These are phyloP conservation scores for Melanotaenia nigrans DNA, from an alignment of 2,797 vertebrate genomes.

Conservation along the genomic window DNA sequence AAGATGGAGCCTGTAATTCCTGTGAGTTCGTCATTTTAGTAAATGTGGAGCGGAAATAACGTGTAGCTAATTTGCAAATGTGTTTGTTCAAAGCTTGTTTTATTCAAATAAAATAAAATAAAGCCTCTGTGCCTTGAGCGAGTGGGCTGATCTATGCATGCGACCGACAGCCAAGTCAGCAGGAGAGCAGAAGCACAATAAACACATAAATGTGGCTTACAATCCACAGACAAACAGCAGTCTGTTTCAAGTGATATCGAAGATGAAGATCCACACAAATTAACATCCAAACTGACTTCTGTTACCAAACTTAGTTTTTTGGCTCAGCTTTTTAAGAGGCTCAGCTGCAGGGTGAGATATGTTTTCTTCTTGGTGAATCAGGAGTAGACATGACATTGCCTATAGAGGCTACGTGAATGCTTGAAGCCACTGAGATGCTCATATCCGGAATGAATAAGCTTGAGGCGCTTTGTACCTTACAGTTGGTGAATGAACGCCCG, in stretches of 20 bases:
- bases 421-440: no score
- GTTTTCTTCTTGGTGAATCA: not conserved
- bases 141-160: not conserved
- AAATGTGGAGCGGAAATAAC: not conserved
- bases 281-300: not conserved
- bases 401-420: not conserved
- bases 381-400: not conserved
- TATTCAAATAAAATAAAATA: not conserved
- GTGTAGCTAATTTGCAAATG: not conserved
- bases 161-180: slow-evolving; percentile 23
- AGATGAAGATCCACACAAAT: slow-evolving; percentile 2
- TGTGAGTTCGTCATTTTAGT: not conserved
- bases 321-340: not conserved
- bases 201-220: slow-evolving; percentile 6
- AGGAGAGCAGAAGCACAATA: slow-evolving; percentile 13
- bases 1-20: not conserved
- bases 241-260: not conserved
- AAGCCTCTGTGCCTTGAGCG: slow-evolving; percentile 6
- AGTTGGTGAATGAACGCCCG: no score
- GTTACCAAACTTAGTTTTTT: not conserved
- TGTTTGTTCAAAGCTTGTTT: not conserved
- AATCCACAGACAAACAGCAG: slow-evolving; percentile 12
- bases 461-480: no score
- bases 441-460: no score
- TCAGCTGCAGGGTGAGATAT: not conserved